Conservation (phyloP, 2,797 vertebrate genomes). For the Glyptemys insculpta region DNA sequence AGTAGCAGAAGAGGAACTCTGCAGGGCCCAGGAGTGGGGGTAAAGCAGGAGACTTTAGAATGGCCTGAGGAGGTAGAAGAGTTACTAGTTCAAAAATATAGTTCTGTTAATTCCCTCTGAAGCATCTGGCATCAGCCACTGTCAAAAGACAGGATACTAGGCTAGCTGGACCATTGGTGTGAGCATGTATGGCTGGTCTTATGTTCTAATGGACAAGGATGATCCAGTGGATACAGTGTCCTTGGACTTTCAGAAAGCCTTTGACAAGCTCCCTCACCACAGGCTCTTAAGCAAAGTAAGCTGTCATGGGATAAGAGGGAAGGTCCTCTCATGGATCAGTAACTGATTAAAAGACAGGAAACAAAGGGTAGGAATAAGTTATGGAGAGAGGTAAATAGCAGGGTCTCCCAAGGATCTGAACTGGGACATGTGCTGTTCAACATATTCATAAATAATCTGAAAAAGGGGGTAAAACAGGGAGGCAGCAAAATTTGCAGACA, state of each 20-base stretch:
- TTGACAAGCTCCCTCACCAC: not conserved
- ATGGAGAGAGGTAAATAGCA: not conserved
- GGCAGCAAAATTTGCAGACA: not conserved
- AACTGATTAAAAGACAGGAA: not conserved
- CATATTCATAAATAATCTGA: not conserved
- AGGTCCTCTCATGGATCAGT: not conserved
- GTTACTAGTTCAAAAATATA: not conserved
- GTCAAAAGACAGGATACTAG: not conserved
- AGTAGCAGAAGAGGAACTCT: not conserved
- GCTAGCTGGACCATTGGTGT: not conserved
- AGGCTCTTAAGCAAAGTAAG: not conserved
- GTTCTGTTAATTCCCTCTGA: not conserved
- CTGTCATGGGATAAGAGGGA: not conserved
- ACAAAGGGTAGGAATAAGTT: not conserved
- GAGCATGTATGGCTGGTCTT: not conserved
- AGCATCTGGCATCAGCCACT: not conserved
- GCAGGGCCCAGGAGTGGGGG: not conserved
- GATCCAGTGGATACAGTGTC: not conserved
- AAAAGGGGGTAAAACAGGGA: not conserved
- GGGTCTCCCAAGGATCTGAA: not conserved
- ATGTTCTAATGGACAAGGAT: not conserved
- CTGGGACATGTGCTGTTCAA: no score
- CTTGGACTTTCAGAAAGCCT: not conserved
- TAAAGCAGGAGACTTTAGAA: not conserved
- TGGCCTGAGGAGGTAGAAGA: not conserved